Base-by-base conservation (phyloP, 2,888 invertebrate genomes). In the Macropis europaea region DNA sequence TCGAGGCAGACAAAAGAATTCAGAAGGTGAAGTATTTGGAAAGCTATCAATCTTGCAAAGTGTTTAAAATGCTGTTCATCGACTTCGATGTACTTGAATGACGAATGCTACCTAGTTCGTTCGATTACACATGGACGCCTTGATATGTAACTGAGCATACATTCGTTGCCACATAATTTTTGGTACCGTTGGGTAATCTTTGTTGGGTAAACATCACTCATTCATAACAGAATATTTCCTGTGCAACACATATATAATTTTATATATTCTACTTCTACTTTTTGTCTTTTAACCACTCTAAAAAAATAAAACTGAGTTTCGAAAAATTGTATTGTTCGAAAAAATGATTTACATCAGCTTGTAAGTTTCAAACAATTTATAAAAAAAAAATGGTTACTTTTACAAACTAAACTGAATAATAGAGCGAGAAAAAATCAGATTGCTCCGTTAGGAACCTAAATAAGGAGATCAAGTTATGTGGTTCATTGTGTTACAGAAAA, bases 81-180 rank as follows among this genome's bases (percentile, higher is more conserved):
- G 9, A 57, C 67, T 52, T 38, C 15, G 13, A 32, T 50, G 50
- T 66, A 52, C 69, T 59, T 67, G 69, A 67, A 52, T 24, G 30
- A 68, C 26, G 50, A 64, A 57, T 30, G 68, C 30, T 28, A 38
- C 22, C 38, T 40, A 42, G 26, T 56, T 69, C 48, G 38, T 15
- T 34, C 26, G 17, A 30, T 54, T 42, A 13, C 38, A n/a, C 22
- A n/a, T n/a, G 45, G 48, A 30, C 45, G 45, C 11, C 11, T 34
- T 32, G 5, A 15, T 15, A 40, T 17, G 30, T 32, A 68, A 38
- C 5, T 6, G 15, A 60, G 2, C 7, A 9, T 17, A n/a, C 3
- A 54, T 34, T 15, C 22, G 28, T 7, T 17, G 17, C 0, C 13
- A 1, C n/a, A 34, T 17, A 22, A 32, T 61, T 42, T 53, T 43